Evolutionary conservation across 2,797 vertebrate genomes (phyloP).

Genomic region (Phataginus tricuspis): DNA sequence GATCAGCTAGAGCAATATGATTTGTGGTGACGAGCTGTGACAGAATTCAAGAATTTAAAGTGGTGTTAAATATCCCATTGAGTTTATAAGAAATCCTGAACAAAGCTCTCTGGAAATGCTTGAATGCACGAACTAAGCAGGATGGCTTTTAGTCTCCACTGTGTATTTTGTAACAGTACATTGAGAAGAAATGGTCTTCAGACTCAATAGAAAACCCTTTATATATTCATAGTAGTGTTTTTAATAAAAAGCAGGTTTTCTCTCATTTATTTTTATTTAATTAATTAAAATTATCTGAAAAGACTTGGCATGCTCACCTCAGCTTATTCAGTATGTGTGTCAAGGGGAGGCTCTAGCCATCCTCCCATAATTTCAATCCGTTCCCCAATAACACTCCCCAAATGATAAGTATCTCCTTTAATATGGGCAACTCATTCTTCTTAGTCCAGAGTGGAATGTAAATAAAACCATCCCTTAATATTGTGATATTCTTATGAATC

Average conservation of each 20-base stretch:
- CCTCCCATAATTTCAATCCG: background rate
- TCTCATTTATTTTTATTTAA: slow-evolving; percentile 38
- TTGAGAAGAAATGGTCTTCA: background rate
- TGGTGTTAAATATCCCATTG: background rate
- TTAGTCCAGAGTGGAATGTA: background rate
- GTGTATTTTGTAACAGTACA: background rate
- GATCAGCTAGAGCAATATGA: background rate
- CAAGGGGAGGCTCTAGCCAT: background rate
- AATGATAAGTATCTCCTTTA: background rate
- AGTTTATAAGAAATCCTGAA: slow-evolving; percentile 44
- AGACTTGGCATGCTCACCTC: background rate
- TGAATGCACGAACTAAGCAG: background rate
- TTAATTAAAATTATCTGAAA: slow-evolving; percentile 34
- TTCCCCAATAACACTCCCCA: background rate
- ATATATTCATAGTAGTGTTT: background rate
- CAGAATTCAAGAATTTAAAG: slow-evolving; percentile 28
- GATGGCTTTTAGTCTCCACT: background rate
- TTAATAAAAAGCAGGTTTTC: background rate
- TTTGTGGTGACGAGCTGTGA: background rate
- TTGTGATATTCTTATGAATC: background rate
- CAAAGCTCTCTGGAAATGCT: slow-evolving; percentile 15
- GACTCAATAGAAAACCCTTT: background rate
- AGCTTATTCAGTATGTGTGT: background rate
- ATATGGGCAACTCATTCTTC: background rate
- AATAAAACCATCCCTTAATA: background rate